phyloP scores from a whole-genome alignment of 2,113 vertebrate genomes.

The Acrocephalus kingi region DNA sequence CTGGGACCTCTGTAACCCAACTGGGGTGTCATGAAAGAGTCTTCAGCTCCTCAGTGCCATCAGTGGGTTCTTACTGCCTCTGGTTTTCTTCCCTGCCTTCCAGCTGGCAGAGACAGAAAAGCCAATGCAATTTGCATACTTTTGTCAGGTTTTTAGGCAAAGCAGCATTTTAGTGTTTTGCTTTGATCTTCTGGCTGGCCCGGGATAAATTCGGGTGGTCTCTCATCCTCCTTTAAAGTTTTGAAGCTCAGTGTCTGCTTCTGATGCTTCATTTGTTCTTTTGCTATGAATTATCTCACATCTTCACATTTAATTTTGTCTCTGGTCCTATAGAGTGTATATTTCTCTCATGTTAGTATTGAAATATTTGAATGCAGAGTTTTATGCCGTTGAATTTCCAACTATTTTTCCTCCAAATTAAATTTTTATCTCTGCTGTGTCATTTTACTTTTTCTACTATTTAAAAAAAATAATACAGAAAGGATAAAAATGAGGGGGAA shows the following conservation, averaged over 20 bases:
- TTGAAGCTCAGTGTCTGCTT: background rate
- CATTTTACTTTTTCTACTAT: background rate
- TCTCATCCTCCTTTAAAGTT: background rate
- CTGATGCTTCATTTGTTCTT: slow-evolving; percentile 22
- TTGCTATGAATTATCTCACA: background rate
- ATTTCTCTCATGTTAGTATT: background rate
- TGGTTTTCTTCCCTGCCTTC: background rate
- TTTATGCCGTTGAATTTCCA: background rate
- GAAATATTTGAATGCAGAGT: background rate
- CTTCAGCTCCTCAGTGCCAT: background rate
- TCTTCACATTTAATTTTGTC: slow-evolving; percentile 23
- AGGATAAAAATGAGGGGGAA: background rate
- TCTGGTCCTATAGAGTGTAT: background rate
- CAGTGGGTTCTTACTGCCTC: background rate
- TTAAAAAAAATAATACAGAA: background rate
- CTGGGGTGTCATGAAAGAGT: background rate
- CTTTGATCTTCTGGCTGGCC: background rate
- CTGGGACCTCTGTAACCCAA: background rate
- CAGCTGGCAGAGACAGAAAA: background rate
- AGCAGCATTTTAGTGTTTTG: background rate
- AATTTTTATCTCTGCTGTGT: slow-evolving; percentile 3
- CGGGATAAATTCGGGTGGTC: background rate
- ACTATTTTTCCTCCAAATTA: slow-evolving; percentile 15
- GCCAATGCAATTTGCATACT: background rate
- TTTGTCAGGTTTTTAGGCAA: slow-evolving; percentile 2